Evolutionary conservation across 2,888 invertebrate genomes (phyloP), one percentile per base, ranked within the genome.

Genomic region (Quadroppia sp.): DNA sequence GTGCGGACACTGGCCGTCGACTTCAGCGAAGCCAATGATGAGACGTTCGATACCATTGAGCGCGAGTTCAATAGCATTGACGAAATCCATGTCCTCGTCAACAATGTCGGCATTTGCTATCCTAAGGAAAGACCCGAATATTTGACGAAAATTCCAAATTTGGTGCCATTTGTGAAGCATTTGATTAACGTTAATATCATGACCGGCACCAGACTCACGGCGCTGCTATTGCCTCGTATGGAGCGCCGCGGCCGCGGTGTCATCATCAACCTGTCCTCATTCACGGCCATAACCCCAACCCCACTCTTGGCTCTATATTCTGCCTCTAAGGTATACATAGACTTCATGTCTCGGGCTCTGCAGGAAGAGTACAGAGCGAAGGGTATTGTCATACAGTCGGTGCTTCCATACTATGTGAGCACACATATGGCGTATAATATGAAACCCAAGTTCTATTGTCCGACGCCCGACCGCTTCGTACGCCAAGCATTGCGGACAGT

Each of bases 201-300:
- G 0, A 90, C 94, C 0, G 89, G 90, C 32, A 94, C 94, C 0
- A 83, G 90, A 82, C 89, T 95, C 89, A 90, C 89, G 2, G 86
- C 90, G 75, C 84, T 91, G 80, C 84, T 92, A 56, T 85, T 94
- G 78, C 89, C 89, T 0, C 87, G 87, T 64, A 93, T 95, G 93
- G 88, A 88, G 59, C 42, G 45, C 73, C 81, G 81, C 71, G 86
- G 88, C 1, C 85, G 86, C 71, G 95, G 95, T 0, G 93, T 93
- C 0, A 87, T 95, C 69, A 90, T 95, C 36, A 94, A 94, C 81
- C 86, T 95, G 17, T 92, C 94, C 0, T 94, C 94, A 91, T 91
- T 91, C 1, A 89, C 94, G 0, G 93, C 93, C 81, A 83, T 90
- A 72, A 90, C 91, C 81, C 92, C 94, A 0, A 82, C 92, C 76